Conservation (phyloP, 2,113 vertebrate genomes). For the Atrichornis clamosus region DNA sequence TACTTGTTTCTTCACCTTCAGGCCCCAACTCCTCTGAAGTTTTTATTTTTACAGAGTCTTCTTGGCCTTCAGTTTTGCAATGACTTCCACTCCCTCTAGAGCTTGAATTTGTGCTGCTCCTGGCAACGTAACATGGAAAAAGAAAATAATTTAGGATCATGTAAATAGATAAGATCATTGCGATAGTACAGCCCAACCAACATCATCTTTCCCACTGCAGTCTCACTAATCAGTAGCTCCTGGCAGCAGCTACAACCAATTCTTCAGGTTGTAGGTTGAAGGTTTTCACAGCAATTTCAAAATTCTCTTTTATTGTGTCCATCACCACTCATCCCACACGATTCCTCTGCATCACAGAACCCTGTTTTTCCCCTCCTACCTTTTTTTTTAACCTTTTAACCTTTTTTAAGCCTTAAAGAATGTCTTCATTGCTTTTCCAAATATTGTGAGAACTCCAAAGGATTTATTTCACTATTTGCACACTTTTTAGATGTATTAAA, state of each 20-base stretch:
- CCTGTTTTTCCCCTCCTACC: background rate
- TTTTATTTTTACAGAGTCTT: slow-evolving; percentile 52
- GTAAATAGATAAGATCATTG: background rate
- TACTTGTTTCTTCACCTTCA: slow-evolving; percentile 70
- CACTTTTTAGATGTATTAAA: background rate
- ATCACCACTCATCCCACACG: background rate
- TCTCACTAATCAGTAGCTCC: background rate
- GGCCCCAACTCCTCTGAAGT: slow-evolving; percentile 44
- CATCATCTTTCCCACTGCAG: background rate
- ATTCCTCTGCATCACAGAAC: background rate
- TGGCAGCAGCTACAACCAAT: background rate
- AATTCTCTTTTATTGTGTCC: background rate
- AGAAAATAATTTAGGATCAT: background rate
- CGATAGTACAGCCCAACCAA: background rate
- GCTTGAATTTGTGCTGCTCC: slow-evolving; percentile 89
- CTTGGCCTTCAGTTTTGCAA: slow-evolving; percentile 75
- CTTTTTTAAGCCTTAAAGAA: background rate
- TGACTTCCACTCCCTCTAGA: slow-evolving; percentile 82
- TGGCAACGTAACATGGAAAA: slow-evolving; percentile 37
- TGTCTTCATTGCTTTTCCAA: background rate
- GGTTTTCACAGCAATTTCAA: background rate
- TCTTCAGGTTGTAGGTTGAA: too few relatives aligned
- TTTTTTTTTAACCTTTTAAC: too few relatives aligned
- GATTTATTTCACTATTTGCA: background rate
- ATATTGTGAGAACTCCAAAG: background rate